Conservation (phyloP, 2,888 invertebrate genomes). For the Pristionchus exspectatus region DNA sequence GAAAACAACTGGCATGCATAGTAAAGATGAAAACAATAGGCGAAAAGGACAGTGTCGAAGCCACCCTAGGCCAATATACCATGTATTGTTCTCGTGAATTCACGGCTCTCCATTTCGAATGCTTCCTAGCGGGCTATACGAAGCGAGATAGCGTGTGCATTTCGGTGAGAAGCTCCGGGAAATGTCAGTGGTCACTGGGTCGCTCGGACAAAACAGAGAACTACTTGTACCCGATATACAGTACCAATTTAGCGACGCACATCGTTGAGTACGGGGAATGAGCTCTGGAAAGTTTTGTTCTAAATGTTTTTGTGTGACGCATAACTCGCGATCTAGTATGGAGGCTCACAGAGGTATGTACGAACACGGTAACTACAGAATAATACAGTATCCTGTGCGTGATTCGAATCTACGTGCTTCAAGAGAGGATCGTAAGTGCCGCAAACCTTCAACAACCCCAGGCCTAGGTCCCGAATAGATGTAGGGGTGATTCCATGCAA, state of each 20-base stretch:
- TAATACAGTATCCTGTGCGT: too few species aligned
- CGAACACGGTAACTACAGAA: too few species aligned
- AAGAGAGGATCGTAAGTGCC: too few species aligned
- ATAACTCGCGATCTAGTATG: too few species aligned
- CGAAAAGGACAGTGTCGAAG: slow-evolving; percentile 3
- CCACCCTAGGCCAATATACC: neutral
- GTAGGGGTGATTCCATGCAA: too few species aligned
- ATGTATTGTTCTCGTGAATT: neutral
- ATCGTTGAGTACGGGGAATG: neutral
- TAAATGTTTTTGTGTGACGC: too few species aligned
- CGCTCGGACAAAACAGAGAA: neutral
- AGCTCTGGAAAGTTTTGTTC: neutral
- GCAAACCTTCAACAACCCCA: too few species aligned
- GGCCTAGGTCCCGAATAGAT: too few species aligned
- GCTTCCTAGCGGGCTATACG: too few species aligned
- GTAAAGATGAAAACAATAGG: neutral
- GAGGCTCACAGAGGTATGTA: too few species aligned
- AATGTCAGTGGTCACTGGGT: neutral
- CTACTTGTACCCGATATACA: neutral
- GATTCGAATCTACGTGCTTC: too few species aligned
- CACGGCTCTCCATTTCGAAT: neutral
- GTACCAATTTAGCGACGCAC: neutral
- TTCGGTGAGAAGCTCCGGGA: neutral
- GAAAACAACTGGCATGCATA: slow-evolving; percentile 39
- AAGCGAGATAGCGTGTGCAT: neutral